Conservation (phyloP, 1,140 invertebrate species). For the Solenopsis fugax region DNA sequence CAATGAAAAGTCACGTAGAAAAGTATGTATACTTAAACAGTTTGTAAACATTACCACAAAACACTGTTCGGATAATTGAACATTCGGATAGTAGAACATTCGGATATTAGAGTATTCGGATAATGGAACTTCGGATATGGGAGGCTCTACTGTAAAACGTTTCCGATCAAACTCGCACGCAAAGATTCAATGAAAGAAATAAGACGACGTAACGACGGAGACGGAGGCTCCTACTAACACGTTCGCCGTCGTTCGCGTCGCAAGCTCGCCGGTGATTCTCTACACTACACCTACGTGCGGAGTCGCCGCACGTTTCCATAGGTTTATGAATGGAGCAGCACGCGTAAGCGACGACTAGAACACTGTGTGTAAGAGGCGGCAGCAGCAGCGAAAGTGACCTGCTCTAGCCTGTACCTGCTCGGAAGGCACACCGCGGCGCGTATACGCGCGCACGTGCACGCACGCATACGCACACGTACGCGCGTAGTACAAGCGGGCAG, state of each 20-base stretch:
- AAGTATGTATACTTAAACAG: too few species aligned
- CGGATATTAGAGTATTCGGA: too few species aligned
- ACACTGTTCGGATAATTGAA: too few species aligned
- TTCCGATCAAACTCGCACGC: background rate
- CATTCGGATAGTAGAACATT: too few species aligned
- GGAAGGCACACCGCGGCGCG: slow-evolving; percentile 29
- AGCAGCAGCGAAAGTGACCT: slow-evolving; percentile 84
- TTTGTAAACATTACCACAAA: too few species aligned
- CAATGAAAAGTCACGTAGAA: too few species aligned
- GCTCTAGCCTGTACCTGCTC: slow-evolving; percentile 75
- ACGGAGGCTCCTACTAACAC: background rate
- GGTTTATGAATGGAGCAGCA: slow-evolving; percentile 83
- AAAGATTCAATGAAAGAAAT: background rate
- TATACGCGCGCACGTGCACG: background rate
- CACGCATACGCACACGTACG: background rate
- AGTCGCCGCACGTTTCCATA: slow-evolving; percentile 68
- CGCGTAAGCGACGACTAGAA: slow-evolving; percentile 83
- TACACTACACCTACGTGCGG: slow-evolving; percentile 61
- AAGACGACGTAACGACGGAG: slow-evolving; percentile 5
- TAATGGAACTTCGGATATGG: too few species aligned
- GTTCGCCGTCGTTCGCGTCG: slow-evolving; percentile 45
- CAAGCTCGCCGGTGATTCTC: slow-evolving; percentile 8
- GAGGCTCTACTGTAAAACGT: too few species aligned
- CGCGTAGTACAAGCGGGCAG: background rate
- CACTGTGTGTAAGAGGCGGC: slow-evolving; percentile 76